phyloP scores from a whole-genome alignment of 1,140 invertebrate genomes.

The Coptotermes formosanus region DNA sequence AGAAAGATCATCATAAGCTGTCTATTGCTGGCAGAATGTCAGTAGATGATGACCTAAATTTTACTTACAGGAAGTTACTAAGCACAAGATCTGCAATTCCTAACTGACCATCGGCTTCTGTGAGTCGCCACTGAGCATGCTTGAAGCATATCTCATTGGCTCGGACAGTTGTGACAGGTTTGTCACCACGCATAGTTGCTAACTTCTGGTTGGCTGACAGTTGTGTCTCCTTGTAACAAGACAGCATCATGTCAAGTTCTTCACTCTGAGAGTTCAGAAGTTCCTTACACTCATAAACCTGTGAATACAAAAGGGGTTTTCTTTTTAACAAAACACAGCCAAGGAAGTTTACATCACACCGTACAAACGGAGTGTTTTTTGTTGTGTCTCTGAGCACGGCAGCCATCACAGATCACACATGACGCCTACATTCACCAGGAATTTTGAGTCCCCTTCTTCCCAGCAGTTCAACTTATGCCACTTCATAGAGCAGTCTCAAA shows the following conservation, averaged over 20 bases:
- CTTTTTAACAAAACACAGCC: too few species aligned
- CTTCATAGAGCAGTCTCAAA: too few species aligned
- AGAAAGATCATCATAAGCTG: too few species aligned
- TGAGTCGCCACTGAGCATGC: slow-evolving; percentile 96
- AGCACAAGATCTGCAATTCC: slow-evolving; percentile 95
- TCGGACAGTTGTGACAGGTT: slow-evolving; percentile 73
- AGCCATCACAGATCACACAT: too few species aligned
- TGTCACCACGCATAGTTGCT: slow-evolving; percentile 54
- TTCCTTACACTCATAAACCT: slow-evolving; percentile 89
- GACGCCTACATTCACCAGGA: too few species aligned
- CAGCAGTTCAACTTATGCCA: too few species aligned
- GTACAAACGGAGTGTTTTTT: too few species aligned
- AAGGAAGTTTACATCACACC: too few species aligned
- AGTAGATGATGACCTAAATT: not conserved
- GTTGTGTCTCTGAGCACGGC: too few species aligned
- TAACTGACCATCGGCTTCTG: slow-evolving; percentile 95
- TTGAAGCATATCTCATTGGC: slow-evolving; percentile 98
- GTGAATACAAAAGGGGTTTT: slow-evolving; percentile 27
- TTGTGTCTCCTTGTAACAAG: slow-evolving; percentile 86
- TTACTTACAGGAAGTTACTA: slow-evolving; percentile 86
- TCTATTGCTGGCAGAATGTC: too few species aligned
- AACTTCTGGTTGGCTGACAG: slow-evolving; percentile 61
- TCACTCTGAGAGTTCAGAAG: slow-evolving; percentile 82
- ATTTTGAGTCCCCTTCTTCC: too few species aligned
- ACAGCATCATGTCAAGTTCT: slow-evolving; percentile 87